Evolutionary conservation across 2,113 vertebrate species (phyloP).

Genomic region (Alouatta palliata): DNA sequence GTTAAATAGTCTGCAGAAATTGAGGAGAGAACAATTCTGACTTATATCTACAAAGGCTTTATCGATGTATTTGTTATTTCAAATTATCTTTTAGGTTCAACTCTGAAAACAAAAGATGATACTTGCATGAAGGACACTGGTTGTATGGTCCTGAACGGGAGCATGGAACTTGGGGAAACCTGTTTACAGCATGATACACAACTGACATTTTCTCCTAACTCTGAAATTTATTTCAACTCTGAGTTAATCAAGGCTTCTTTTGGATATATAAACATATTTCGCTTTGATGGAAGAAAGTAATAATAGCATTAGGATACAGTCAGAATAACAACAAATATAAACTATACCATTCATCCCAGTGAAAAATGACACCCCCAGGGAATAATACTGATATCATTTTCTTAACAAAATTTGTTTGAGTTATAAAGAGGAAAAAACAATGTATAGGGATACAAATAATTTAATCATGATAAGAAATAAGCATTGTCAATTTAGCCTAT

Average conservation of each 20-base stretch:
- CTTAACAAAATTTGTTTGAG: neutral
- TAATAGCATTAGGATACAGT: rapidly evolving
- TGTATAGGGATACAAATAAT: neutral
- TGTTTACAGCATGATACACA: rapidly evolving
- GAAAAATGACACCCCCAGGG: neutral
- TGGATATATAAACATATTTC: neutral
- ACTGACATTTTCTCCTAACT: neutral
- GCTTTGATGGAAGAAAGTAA: neutral
- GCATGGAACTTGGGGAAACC: neutral
- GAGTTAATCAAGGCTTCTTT: neutral
- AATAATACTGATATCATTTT: rapidly evolving
- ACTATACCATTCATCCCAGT: neutral
- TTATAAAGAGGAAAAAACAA: neutral
- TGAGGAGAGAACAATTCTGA: neutral
- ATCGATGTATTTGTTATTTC: neutral
- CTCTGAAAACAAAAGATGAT: neutral
- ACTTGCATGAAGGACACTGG: neutral
- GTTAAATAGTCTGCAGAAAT: neutral
- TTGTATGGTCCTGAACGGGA: rapidly evolving
- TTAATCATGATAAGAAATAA: neutral
- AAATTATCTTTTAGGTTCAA: neutral
- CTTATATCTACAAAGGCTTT: too few relatives aligned
- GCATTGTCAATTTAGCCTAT: neutral
- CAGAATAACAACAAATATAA: neutral
- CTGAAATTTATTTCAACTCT: neutral